Evolutionary conservation across 1,140 invertebrate genomes (phyloP), one percentile per base, ranked within the genome.

Genomic region (Onthophagus taurus): DNA sequence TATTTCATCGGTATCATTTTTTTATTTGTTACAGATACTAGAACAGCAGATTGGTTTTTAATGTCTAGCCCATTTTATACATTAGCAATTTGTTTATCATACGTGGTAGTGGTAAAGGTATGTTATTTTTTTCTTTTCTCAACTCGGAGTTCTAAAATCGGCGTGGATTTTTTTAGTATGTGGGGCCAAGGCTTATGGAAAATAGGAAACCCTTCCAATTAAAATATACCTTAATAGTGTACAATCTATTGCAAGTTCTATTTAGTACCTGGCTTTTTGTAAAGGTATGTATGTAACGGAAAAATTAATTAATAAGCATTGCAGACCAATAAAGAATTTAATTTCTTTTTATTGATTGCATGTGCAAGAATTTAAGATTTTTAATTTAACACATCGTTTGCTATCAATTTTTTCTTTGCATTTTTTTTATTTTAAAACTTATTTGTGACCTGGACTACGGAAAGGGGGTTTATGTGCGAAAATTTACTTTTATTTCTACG

Each of bases 1-100:
- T n/a, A n/a, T n/a, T n/a, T n/a, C n/a, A n/a, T n/a, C n/a, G n/a
- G n/a, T n/a, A n/a, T n/a, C n/a, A n/a, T n/a, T n/a, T n/a, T 42
- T 51, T 24, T 51, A 45, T 58, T 17, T 51, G 55, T 75, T 71
- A 21, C 61, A 85, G 85, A 89, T 71, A 70, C 75, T 17, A 74
- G 89, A 55, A 87, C 89, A 45, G 81, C 83, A 53, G 75, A 85
- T 59, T 91, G 86, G 85, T 74, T 80, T 31, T 65, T 93, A 53
- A 90, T 92, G 81, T 77, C 77, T 39, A 80, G 83, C 46, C 87
- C 87, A 30, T 77, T 83, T 42, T 87, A 88, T 26, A 91, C 89
- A 14, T 58, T 89, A 50, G 67, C 74, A 47, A 77, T 87, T 48
- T 88, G 85, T 59, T 63, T 89, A 35, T 69, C 71, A 45, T 89